These are phyloP conservation scores for Elaeidobius kamerunicus DNA, from an alignment of 2,888 invertebrate species.

Conservation along the genomic window DNA sequence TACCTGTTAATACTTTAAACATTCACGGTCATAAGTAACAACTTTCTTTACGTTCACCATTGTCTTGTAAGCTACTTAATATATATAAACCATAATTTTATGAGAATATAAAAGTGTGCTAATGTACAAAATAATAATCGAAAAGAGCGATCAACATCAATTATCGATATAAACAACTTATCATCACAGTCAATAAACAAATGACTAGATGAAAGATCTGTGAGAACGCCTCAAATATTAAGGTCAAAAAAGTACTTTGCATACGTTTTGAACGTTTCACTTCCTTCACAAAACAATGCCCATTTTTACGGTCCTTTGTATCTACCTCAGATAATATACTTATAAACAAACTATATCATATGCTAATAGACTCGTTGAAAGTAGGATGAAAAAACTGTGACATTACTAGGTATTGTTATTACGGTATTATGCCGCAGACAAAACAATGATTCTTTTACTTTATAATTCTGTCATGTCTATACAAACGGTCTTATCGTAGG, in stretches of 20 bases:
- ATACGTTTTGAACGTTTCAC: no score
- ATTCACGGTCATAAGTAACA: no score
- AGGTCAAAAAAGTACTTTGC: neutral
- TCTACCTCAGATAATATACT: constrained; percentile 13
- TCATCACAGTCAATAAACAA: no score
- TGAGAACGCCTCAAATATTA: neutral
- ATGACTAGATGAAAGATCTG: neutral
- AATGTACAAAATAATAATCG: no score
- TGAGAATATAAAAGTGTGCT: no score
- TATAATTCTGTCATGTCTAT: constrained; percentile 13
- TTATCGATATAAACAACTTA: no score
- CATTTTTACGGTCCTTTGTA: constrained; percentile 9
- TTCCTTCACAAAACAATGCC: constrained; percentile 9
- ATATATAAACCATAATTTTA: no score
- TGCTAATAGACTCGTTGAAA: constrained; percentile 17
- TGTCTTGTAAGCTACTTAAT: no score
- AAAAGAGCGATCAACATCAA: no score
- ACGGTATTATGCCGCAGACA: constrained; percentile 9
- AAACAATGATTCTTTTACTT: constrained; percentile 20
- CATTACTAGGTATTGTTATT: constrained; percentile 18
- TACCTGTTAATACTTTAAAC: no score
- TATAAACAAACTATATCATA: constrained; percentile 17
- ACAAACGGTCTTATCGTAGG: constrained; percentile 10
- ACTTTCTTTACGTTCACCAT: no score
- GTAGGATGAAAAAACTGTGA: constrained; percentile 19